Base-by-base conservation (phyloP, 2,797 vertebrate genomes). In the Mergus octosetaceus region DNA sequence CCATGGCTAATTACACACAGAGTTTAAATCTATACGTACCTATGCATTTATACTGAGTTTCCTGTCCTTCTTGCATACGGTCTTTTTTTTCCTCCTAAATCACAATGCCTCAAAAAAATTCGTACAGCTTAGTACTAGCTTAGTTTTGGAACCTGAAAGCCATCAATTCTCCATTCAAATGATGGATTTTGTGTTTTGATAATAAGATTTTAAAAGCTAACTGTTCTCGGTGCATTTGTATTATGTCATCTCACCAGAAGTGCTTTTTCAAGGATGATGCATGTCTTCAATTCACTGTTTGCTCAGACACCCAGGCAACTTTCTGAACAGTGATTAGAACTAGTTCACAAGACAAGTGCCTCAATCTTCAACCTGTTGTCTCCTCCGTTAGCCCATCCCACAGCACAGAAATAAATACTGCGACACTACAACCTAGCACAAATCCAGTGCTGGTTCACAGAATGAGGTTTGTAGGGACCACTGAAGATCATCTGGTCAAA, bases 41-140 rank as follows among this genome's bases (percentile, higher is more conserved):
- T 92, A 76, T 62, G 77, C 34, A 65, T 61, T 95, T 74, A 18
- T 22, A 89, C 71, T 74, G 82, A 74, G 61, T 80, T 83, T 85
- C 74, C 28, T 89, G 7, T 61, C 60, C 38, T 64, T 70, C 70
- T 69, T 76, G 65, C 72, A 61, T 36, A 43, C 24, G 7, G 28
- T 32, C 7, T 28, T 75, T 74, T 89, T 56, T 10, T 77, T 82
- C 73, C 56, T 47, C 9, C 53, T 69, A 82, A 80, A 89, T 76
- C 60, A 71, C 25, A 77, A 11, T 38, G 54, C 16, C 41, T 80
- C 8, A 54, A 54, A 58, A 64, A 30, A 64, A 13, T 5, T 43
- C 24, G 20, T 64, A 66, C 34, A 43, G 62, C 53, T 45, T 25
- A 10, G 19, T 34, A 21, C 28, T 36, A 8, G 38, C 30, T 93